Evolutionary conservation across 2,113 vertebrate genomes (phyloP).

Genomic region (Apteryx owenii): DNA sequence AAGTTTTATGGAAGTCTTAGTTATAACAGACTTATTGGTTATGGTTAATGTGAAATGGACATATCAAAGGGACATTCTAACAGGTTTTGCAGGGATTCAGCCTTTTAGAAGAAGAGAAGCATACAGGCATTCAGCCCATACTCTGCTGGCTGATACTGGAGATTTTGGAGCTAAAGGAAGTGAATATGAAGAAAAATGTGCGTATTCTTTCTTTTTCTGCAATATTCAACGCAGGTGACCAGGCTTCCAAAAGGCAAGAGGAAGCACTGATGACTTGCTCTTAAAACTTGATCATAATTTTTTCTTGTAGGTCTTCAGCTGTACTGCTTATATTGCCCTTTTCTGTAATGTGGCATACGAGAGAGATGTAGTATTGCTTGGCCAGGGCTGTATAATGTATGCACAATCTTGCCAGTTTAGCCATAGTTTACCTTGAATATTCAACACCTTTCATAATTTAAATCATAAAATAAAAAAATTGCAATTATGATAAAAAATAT

Average conservation of each 20-base stretch:
- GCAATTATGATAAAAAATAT: fast-evolving
- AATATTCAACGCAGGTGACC: not conserved
- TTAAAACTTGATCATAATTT: not conserved
- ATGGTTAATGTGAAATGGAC: not conserved
- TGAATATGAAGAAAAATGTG: not conserved
- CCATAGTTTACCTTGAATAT: not conserved
- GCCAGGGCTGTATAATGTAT: not conserved
- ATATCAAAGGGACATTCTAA: not conserved
- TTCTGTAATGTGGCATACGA: not conserved
- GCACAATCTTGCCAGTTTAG: not conserved
- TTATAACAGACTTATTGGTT: not conserved
- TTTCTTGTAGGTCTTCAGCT: not conserved
- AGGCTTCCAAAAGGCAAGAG: not conserved
- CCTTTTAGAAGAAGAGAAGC: not conserved
- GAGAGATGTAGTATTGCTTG: not conserved
- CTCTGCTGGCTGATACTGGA: not conserved
- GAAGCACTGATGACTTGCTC: not conserved
- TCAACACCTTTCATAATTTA: not conserved
- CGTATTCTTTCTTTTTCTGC: not conserved
- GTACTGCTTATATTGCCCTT: not conserved
- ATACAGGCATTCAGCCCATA: not conserved
- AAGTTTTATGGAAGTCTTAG: not conserved
- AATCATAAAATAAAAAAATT: not conserved
- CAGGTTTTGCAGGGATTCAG: not conserved
- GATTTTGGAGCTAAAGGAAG: not conserved